Base-by-base conservation (phyloP, 2,113 vertebrate genomes). In the Mirza zaza region DNA sequence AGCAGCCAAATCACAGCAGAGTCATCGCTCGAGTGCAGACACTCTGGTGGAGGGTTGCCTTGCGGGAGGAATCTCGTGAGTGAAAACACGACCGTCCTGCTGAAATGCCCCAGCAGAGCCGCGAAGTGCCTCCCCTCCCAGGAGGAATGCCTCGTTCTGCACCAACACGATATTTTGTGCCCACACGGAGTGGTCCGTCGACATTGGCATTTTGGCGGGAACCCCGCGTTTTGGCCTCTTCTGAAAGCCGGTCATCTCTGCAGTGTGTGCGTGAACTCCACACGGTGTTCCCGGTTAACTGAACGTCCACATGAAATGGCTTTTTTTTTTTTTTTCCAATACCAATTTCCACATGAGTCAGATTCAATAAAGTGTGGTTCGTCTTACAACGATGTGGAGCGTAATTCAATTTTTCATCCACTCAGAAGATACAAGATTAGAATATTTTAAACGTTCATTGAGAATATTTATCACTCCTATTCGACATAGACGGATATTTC, bases 121-220 rank as follows among this genome's bases (percentile, higher is more conserved):
- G 0, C 0, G 11, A 15, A 15, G 39, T 0, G 12, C 36, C 10
- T 11, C 71, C 17, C 36, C 6, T 11, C 71, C 17, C 3, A 0
- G 1, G 2, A 1, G 3, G 2, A 36, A 18, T 5, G 7, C 50
- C 0, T 0, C 21, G 65, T 7, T 39, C 61, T 8, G 13, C 6
- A 6, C 59, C 4, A n/a, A n/a, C n/a, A n/a, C n/a, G 23, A 2
- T 1, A 21, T 32, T 15, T 57, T 27, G 27, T 3, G 8, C 79
- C 48, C 0, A 8, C 14, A 0, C 5, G 21, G n/a, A 3, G 12
- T 0, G 21, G 11, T 0, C 9, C 14, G 2, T 65, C 48, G 87
- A 68, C 48, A 18, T 1, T 13, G 63, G 4, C 27, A 2, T 45
- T 5, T 39, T 10, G 57, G 34, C 23, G 6, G 86, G 21, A 77